These are phyloP conservation scores for Dermatemys mawii DNA, from an alignment of 2,113 vertebrate genomes.

Conservation along the genomic window DNA sequence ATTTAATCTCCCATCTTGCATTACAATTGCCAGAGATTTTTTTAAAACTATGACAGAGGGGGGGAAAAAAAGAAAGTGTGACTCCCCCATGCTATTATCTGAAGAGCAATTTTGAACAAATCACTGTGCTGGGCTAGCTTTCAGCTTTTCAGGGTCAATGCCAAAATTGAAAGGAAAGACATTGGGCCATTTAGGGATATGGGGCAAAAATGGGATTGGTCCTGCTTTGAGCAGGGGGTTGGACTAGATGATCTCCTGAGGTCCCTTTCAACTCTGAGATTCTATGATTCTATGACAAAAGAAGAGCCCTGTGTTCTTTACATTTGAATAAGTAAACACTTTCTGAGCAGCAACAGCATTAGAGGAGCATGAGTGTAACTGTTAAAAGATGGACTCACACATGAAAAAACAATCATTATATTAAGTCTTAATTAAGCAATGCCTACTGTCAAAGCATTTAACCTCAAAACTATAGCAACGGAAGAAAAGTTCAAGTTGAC, in stretches of 20 bases:
- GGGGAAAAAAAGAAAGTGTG: conserved; percentile 72
- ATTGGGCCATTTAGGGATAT: too few species aligned
- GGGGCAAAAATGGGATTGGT: too few species aligned
- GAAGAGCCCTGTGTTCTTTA: conserved; percentile 67
- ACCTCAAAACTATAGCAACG: not conserved
- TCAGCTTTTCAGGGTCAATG: conserved; percentile 65
- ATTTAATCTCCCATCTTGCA: conserved; percentile 72
- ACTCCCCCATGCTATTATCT: conserved; percentile 74
- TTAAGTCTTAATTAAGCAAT: conserved; percentile 55
- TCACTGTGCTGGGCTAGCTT: conserved; percentile 70
- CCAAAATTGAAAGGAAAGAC: conserved; percentile 59
- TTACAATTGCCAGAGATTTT: conserved; percentile 76
- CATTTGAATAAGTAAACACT: conserved; percentile 73
- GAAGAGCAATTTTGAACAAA: conserved; percentile 79
- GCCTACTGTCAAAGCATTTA: conserved; percentile 61
- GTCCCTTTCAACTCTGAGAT: too few species aligned
- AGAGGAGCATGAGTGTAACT: conserved; percentile 63
- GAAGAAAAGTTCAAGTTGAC: not conserved
- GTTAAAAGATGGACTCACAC: conserved; percentile 69
- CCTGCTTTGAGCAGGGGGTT: too few species aligned
- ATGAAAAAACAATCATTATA: conserved; percentile 41
- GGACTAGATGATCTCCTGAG: too few species aligned
- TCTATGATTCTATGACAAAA: too few species aligned
- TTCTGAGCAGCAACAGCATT: conserved; percentile 59
- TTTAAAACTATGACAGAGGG: conserved; percentile 70